phyloP scores from a whole-genome alignment of 2,888 invertebrate species.

The Agrochola lota region DNA sequence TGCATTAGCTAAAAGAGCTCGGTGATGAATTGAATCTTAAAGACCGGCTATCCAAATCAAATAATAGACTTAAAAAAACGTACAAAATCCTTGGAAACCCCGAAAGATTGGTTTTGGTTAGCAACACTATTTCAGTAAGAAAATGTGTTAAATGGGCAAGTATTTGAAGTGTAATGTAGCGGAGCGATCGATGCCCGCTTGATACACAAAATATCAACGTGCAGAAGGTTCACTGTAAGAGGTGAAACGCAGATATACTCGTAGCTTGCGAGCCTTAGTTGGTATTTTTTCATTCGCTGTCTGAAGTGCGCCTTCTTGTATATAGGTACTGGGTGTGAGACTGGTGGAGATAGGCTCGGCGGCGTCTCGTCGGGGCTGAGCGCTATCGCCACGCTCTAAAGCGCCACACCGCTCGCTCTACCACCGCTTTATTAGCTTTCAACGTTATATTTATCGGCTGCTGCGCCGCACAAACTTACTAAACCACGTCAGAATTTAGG shows the following conservation, averaged over 20 bases:
- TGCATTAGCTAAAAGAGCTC: background rate
- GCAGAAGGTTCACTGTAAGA: slow-evolving; percentile 14
- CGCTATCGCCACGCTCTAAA: slow-evolving; percentile 16
- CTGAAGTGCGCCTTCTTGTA: slow-evolving; percentile 22
- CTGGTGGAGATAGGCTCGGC: slow-evolving; percentile 10
- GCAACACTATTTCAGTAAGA: slow-evolving; percentile 27
- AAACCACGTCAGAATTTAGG: slow-evolving; percentile 18
- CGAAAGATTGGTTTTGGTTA: slow-evolving; percentile 13
- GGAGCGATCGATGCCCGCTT: slow-evolving; percentile 27
- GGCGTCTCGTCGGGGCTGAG: slow-evolving; percentile 24
- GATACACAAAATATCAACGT: background rate
- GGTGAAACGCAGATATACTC: too few relatives aligned
- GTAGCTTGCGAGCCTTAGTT: background rate
- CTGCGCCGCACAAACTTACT: slow-evolving; percentile 29
- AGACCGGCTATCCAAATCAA: background rate
- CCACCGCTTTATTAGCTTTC: slow-evolving; percentile 54
- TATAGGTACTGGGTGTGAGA: background rate
- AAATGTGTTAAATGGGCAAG: slow-evolving; percentile 43
- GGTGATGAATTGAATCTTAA: background rate
- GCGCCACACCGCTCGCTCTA: slow-evolving; percentile 23
- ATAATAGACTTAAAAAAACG: background rate
- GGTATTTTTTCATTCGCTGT: background rate
- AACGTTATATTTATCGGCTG: slow-evolving; percentile 42
- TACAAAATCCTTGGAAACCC: slow-evolving; percentile 5
- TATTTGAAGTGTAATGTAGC: slow-evolving; percentile 42